Conservation (phyloP, 2,888 invertebrate genomes). For the Lycia hirtaria region DNA sequence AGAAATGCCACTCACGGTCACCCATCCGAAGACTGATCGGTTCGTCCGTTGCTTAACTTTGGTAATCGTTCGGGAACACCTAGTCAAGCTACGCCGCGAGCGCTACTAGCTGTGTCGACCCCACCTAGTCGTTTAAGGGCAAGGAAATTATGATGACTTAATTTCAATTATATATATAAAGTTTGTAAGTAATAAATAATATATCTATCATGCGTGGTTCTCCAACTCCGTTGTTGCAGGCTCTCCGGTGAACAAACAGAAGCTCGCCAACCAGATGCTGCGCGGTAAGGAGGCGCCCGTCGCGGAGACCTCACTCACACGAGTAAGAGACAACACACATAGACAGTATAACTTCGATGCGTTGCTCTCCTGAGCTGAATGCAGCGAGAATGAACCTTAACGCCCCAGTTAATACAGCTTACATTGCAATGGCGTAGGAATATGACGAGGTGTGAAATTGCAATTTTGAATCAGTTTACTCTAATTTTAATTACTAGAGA, state of each 20-base stretch:
- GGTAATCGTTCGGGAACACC: no score
- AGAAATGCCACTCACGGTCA: no score
- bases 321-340: conserved; percentile 87
- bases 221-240: conserved; percentile 79
- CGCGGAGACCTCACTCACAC: conserved; percentile 92
- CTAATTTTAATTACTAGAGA: not conserved
- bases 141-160: not conserved
- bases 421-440: no score
- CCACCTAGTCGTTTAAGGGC: not conserved
- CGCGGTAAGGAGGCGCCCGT: conserved; percentile 88
- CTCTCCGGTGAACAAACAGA: conserved; percentile 93
- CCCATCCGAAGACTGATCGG: no score
- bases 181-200: not conserved
- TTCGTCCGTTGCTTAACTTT: no score
- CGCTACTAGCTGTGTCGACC: no score
- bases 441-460: no score
- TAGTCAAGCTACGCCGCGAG: no score
- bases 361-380: conserved; percentile 61
- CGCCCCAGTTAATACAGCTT: no score
- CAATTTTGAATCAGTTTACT: no score
- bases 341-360: conserved; percentile 73
- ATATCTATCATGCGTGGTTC: not conserved
- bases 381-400: conserved; percentile 26
- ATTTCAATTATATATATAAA: no score
- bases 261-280: conserved; percentile 91